Conservation (phyloP, 2,113 vertebrate species). For the Craseonycteris thonglongyai region DNA sequence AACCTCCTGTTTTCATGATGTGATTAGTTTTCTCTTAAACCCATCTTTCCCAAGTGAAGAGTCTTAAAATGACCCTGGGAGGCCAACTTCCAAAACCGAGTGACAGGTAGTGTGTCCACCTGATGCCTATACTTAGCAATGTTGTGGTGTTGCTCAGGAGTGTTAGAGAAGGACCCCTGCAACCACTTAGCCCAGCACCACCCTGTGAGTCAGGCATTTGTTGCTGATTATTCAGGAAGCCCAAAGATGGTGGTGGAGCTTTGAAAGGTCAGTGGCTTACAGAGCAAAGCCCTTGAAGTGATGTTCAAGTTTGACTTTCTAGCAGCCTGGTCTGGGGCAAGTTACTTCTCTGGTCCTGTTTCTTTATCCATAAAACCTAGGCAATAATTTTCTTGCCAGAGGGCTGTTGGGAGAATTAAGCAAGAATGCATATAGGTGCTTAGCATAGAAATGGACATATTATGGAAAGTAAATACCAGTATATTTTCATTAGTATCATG, state of each 20-base stretch:
- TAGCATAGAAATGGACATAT: background rate
- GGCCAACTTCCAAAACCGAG: background rate
- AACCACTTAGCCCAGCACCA: background rate
- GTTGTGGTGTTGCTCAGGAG: background rate
- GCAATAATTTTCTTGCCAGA: background rate
- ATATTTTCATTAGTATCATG: background rate
- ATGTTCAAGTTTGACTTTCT: background rate
- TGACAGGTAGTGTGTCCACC: background rate
- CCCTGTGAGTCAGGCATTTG: rapidly evolving
- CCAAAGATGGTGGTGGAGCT: background rate
- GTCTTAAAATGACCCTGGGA: background rate
- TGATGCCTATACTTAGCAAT: background rate
- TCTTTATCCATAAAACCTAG: background rate
- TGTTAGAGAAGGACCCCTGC: background rate
- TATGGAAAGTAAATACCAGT: background rate
- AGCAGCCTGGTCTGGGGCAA: background rate
- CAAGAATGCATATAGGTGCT: background rate
- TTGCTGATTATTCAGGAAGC: background rate
- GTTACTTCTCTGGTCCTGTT: background rate
- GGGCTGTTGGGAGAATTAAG: background rate
- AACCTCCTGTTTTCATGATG: background rate
- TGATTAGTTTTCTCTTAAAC: background rate
- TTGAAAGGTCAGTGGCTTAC: background rate
- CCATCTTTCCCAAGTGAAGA: background rate
- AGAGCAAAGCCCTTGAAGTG: background rate